Evolutionary conservation across 2,888 invertebrate genomes (phyloP).

Genomic region (Drymonia ruficornis): DNA sequence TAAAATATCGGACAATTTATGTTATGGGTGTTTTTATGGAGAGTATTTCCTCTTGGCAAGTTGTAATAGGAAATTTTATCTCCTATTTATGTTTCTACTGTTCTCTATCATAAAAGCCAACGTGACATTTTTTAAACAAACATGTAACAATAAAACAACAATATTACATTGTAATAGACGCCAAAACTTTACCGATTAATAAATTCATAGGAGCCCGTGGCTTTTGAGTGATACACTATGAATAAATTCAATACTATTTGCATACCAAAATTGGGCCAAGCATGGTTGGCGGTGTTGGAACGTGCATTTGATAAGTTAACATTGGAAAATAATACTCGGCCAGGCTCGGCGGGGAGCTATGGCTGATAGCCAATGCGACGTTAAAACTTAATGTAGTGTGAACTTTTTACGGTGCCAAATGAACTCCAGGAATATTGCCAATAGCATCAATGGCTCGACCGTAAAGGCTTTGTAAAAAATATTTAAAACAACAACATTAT

Average conservation of each 20-base stretch:
- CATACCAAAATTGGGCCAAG: constrained; percentile 23
- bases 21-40: not conserved
- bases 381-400: constrained; percentile 70
- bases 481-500: no score
- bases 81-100: not conserved
- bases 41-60: not conserved
- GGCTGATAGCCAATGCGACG: constrained; percentile 67
- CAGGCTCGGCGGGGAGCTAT: constrained; percentile 46
- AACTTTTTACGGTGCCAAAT: constrained; percentile 73
- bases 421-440: constrained; percentile 59
- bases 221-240: constrained; percentile 14
- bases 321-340: constrained; percentile 53
- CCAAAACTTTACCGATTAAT: constrained; percentile 17
- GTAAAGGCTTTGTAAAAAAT: not conserved
- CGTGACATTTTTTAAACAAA: not conserved
- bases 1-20: no score
- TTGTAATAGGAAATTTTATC: not conserved
- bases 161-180: constrained; percentile 2
- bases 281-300: constrained; percentile 11
- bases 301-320: constrained; percentile 39
- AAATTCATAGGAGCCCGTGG: constrained; percentile 8
- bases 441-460: constrained; percentile 37
- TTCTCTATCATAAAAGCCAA: not conserved
- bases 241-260: constrained; percentile 32
- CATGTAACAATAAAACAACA: not conserved